These are phyloP conservation scores for Gymnorhina tibicen DNA, from an alignment of 2,113 vertebrate species.

Conservation along the genomic window DNA sequence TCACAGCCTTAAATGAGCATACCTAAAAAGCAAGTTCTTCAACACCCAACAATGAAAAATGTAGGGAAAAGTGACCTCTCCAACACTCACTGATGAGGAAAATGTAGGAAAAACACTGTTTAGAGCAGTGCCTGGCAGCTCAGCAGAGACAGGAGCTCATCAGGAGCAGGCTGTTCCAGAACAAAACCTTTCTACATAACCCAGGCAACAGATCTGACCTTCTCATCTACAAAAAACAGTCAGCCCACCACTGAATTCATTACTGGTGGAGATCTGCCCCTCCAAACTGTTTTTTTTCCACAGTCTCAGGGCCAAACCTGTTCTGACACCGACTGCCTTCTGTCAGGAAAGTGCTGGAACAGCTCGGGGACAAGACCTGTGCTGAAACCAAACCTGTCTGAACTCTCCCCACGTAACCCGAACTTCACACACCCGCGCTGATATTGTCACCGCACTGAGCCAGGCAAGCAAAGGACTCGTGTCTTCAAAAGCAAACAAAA, in stretches of 20 bases:
- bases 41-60: background rate
- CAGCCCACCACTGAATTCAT: background rate
- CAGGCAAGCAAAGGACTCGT: background rate
- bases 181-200: conserved; percentile 12
- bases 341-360: conserved; percentile 15
- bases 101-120: background rate
- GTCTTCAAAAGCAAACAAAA: conserved; percentile 15
- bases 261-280: background rate
- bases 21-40: background rate
- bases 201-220: conserved; percentile 22
- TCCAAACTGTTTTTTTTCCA: background rate
- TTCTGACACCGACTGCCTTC: background rate
- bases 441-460: background rate
- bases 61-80: background rate
- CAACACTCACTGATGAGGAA: background rate
- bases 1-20: background rate
- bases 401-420: background rate
- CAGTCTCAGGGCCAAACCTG: background rate
- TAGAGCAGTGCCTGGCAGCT: background rate
- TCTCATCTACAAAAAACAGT: background rate
- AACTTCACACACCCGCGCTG: background rate
- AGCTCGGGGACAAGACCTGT: background rate
- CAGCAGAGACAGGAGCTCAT: background rate
- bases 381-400: conserved; percentile 38
- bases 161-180: conserved; percentile 23